Conservation (phyloP, 2,797 vertebrate genomes). For the Falco peregrinus region DNA sequence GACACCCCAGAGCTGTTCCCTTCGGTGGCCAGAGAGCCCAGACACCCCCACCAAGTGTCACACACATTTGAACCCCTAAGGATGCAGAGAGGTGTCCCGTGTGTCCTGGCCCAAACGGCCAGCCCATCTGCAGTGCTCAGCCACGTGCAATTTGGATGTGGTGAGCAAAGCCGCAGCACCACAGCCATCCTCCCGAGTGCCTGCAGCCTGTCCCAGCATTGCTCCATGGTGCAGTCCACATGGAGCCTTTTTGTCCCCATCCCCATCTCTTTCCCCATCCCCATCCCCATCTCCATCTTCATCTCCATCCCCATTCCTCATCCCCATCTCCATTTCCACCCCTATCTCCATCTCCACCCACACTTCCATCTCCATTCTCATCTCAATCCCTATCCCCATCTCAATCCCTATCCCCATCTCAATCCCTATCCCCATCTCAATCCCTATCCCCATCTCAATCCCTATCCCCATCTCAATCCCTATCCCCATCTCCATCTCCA, state of each 20-base stretch:
- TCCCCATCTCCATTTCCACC: background rate
- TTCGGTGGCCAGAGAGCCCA: background rate
- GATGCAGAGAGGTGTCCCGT: fast-evolving
- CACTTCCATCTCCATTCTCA: background rate
- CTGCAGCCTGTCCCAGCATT: background rate
- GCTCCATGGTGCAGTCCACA: background rate
- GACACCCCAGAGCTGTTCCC: background rate
- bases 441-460: background rate
- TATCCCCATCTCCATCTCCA: background rate
- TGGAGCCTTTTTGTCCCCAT: background rate
- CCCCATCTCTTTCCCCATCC: background rate
- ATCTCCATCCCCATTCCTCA: too few species aligned
- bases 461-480: background rate
- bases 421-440: background rate
- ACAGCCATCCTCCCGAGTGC: fast-evolving
- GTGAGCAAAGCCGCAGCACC: background rate
- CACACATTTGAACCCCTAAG: background rate
- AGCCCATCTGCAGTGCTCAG: fast-evolving
- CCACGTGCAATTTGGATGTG: background rate
- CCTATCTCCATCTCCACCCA: background rate
- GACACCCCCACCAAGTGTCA: background rate
- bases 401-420: fast-evolving
- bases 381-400: too few species aligned
- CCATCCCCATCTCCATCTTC: too few species aligned
- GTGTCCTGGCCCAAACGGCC: background rate